These are phyloP conservation scores for Misgurnus anguillicaudatus DNA, from an alignment of 2,113 vertebrate genomes.

Conservation along the genomic window DNA sequence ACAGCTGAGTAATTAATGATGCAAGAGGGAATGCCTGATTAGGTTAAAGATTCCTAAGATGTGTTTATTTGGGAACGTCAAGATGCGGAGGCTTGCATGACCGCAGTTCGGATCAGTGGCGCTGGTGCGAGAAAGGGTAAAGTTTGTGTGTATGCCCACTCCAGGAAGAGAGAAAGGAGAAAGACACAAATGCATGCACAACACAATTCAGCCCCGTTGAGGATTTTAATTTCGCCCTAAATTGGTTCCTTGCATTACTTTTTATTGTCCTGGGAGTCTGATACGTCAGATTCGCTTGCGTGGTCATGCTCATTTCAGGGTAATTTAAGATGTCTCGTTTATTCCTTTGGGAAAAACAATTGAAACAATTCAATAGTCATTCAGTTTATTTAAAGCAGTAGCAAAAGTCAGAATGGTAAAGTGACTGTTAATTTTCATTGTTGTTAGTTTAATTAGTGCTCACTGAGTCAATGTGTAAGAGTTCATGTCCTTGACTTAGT, in stretches of 20 bases:
- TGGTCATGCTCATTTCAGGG: slow-evolving; percentile 31
- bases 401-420: neutral
- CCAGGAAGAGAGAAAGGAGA: neutral
- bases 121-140: slow-evolving; percentile 11
- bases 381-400: neutral
- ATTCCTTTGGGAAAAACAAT: slow-evolving; percentile 22
- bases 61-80: slow-evolving; percentile 63
- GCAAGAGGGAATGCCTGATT: slow-evolving; percentile 53
- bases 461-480: neutral
- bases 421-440: slow-evolving; percentile 27
- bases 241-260: slow-evolving; percentile 42
- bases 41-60: slow-evolving; percentile 43
- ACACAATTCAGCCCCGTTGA: slow-evolving; percentile 11
- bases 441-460: slow-evolving; percentile 23
- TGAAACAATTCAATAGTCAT: slow-evolving; percentile 46
- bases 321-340: slow-evolving; percentile 31
- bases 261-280: slow-evolving; percentile 56
- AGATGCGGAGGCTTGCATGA: slow-evolving; percentile 24
- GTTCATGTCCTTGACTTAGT: slow-evolving; percentile 7
- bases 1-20: slow-evolving; percentile 53
- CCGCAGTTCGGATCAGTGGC: slow-evolving; percentile 25
- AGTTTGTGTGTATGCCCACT: neutral
- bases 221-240: slow-evolving; percentile 48
- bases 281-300: slow-evolving; percentile 42
- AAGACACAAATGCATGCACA: neutral